Percentiles rank a stretch among this genome's conserved stretches.
Conservation (phyloP, 2,797 vertebrate genomes). For the Manis pentadactyla region DNA sequence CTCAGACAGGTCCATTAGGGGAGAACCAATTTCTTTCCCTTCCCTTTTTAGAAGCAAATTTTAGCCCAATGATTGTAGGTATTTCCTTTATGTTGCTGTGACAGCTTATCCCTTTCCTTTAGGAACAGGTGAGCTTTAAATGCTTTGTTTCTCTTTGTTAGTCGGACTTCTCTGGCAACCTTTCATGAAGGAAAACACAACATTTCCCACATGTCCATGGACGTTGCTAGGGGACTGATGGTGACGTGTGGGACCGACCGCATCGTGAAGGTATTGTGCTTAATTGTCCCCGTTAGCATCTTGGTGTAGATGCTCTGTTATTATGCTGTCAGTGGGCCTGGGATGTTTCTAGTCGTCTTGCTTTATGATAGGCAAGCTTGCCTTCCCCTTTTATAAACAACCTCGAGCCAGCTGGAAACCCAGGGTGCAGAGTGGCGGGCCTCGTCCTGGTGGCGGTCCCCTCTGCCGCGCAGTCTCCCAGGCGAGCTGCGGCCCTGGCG, state of each 20-base stretch:
- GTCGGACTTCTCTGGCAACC: constrained; percentile 95
- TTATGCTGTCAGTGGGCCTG: rapidly evolving
- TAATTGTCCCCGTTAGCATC: rapidly evolving
- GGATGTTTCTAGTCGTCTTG: not conserved
- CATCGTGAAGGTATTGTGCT: constrained; percentile 94
- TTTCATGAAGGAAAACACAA: constrained; percentile 99
- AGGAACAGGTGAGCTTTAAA: not conserved
- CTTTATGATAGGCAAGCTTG: not conserved
- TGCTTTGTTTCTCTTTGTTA: constrained; percentile 80
- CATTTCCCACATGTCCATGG: constrained; percentile 98
- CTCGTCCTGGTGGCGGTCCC: rapidly evolving
- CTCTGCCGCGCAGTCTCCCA: rapidly evolving
- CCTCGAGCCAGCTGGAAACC: not conserved
- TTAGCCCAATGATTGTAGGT: not conserved
- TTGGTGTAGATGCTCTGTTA: rapidly evolving
- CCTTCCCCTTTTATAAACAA: not conserved
- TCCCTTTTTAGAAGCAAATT: not conserved
- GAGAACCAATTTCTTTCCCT: not conserved
- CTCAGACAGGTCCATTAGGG: not conserved
- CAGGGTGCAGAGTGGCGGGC: too few species aligned
- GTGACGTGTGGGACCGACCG: constrained; percentile 97
- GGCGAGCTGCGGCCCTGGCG: not conserved
- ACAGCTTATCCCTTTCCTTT: not conserved
- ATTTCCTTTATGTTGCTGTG: not conserved
- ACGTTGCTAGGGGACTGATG: constrained; percentile 95